Evolutionary conservation across 2,888 invertebrate genomes (phyloP).

Genomic region (Drosophila paranaensis): DNA sequence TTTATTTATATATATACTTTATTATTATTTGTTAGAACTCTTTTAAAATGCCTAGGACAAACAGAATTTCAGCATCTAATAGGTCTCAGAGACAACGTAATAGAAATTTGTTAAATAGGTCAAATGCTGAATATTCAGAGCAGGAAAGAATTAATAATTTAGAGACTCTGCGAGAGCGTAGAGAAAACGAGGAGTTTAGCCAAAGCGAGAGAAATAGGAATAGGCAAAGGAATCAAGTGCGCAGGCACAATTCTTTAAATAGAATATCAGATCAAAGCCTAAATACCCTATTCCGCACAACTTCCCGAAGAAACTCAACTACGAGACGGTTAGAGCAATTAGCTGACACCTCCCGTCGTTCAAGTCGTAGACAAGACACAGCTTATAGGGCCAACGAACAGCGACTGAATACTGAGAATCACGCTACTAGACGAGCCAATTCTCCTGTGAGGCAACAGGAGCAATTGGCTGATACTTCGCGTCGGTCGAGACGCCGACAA

Average conservation of each 20-base stretch:
- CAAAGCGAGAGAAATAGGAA: too few relatives aligned
- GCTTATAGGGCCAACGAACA: background rate
- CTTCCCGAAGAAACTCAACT: background rate
- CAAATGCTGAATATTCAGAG: background rate
- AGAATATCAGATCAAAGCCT: background rate
- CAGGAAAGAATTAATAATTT: background rate
- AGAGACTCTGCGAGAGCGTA: background rate
- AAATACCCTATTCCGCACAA: background rate
- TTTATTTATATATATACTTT: too few relatives aligned
- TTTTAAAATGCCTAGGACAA: background rate
- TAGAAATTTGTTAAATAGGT: background rate
- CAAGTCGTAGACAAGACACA: too few relatives aligned
- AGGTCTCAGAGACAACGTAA: too few relatives aligned
- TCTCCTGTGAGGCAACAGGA: too few relatives aligned
- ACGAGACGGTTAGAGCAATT: too few relatives aligned
- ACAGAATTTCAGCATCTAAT: background rate
- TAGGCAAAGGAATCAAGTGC: background rate
- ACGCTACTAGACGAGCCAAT: too few relatives aligned
- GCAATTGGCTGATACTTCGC: too few relatives aligned
- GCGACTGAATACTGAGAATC: background rate
- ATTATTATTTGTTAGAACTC: background rate
- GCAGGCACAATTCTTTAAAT: background rate
- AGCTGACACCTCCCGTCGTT: too few relatives aligned
- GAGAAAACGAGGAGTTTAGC: too few relatives aligned
- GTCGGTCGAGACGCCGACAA: too few relatives aligned